Evolutionary conservation across 92 coral and sea anemone genomes (phyloP), one percentile per base, ranked within the genome.

Genomic region (Umimayanthus kanabou): DNA sequence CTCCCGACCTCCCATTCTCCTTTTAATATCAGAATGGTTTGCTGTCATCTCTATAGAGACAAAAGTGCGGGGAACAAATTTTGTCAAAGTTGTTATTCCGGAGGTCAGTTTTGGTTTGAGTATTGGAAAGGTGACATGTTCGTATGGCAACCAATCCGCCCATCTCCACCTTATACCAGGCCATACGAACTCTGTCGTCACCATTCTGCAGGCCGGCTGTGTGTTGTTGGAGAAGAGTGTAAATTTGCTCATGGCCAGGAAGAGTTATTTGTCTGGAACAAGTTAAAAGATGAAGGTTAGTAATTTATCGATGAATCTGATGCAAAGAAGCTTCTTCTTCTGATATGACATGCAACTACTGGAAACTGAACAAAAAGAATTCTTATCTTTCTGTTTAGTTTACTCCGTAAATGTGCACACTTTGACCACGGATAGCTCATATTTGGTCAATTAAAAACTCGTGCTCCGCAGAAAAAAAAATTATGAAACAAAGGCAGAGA

Each of bases 171-270:
- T 15, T 79, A 79, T 14, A 49, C 67, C 42, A 79, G 40, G n/a
- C 69, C 82, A 15, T 79, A 79, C 39, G 69, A 79, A 39, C 42
- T 79, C 29, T 79, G 82, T 29, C 64, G 39, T 79, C 82, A 79
- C 42, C 30, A 40, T 79, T 25, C 42, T 79, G 64, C 82, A 61
- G 69, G 79, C 14, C 33, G 86, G 29, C 86, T 42, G 14, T 66
- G 76, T 5, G 30, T 61, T 42, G 76, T 82, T 39, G 86, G 86
- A 15, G 76, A 82, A 8, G 0, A 42, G 40, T 82, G 86, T 58
- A 82, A 82, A 67, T 82, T 82, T 82, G 86, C 86, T 65, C 86
- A 82, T 22, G 86, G 86, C 1, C 43, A 66, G 6, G 76, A 65
- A 70, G 86, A 82, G 25, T 9, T 82, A 25, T 82, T 25, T 67